phyloP scores from a whole-genome alignment of 2,888 invertebrate genomes.

The Lithophane ornitopus region DNA sequence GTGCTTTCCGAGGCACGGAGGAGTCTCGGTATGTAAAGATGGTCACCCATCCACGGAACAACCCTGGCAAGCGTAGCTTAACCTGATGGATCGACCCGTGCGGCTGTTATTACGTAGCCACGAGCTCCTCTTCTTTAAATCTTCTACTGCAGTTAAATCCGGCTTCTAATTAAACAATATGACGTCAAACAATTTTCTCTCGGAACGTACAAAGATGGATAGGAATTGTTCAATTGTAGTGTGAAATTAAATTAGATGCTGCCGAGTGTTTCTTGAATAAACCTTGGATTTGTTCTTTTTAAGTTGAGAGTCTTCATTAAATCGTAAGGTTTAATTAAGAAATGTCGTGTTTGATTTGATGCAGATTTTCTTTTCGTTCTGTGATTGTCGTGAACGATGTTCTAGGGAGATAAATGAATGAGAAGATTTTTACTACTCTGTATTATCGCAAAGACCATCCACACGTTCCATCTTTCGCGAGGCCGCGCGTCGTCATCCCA shows the following conservation, averaged over 20 bases:
- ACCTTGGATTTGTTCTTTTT: not conserved
- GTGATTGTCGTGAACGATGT: too few species aligned
- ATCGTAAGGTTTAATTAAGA: slow-evolving; percentile 27
- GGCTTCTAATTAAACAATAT: slow-evolving; percentile 1
- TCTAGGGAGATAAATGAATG: too few species aligned
- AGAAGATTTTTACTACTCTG: too few species aligned
- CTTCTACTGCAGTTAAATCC: not conserved
- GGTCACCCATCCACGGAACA: too few species aligned
- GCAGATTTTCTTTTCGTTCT: not conserved
- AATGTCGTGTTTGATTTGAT: not conserved
- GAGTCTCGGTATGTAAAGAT: too few species aligned
- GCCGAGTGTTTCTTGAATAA: slow-evolving; percentile 19
- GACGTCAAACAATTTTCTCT: slow-evolving; percentile 15
- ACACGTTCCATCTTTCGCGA: too few species aligned
- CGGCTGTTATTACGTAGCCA: too few species aligned
- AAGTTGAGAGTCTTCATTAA: slow-evolving; percentile 16
- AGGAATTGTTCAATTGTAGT: slow-evolving; percentile 27
- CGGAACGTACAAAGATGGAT: slow-evolving; percentile 27
- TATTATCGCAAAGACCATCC: too few species aligned
- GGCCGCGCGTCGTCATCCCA: too few species aligned
- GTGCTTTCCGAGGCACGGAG: too few species aligned
- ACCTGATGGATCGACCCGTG: too few species aligned
- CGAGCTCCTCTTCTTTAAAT: not conserved
- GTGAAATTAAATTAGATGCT: slow-evolving; percentile 17
- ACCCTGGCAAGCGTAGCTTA: too few species aligned